These are phyloP conservation scores for Coecobrya sp. DNA, from an alignment of 2,888 invertebrate species.

Conservation along the genomic window DNA sequence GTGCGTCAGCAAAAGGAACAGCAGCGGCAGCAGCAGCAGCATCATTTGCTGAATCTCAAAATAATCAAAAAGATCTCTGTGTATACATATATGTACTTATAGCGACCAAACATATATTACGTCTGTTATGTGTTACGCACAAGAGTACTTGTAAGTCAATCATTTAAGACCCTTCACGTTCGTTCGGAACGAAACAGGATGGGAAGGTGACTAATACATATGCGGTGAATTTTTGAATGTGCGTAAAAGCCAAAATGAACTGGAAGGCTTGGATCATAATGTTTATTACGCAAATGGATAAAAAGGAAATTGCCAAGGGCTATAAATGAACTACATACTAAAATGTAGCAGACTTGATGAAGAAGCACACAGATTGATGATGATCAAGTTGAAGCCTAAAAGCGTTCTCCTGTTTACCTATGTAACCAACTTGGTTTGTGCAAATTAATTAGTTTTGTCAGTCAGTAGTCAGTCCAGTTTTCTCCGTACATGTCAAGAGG, in stretches of 20 bases:
- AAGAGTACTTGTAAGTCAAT: conserved; percentile 19
- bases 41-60: conserved; percentile 44
- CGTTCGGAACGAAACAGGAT: background rate
- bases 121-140: background rate
- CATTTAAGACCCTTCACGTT: background rate
- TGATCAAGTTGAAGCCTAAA: background rate
- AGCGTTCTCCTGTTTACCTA: background rate
- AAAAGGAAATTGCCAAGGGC: conserved; percentile 35
- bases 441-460: background rate
- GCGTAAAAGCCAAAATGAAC: conserved; percentile 32
- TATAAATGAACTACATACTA: background rate
- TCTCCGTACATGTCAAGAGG: no score
- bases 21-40: conserved; percentile 34
- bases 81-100: background rate
- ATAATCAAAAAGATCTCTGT: conserved; percentile 9
- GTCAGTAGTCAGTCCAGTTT: no score
- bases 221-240: conserved; percentile 23
- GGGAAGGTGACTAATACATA: background rate
- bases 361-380: background rate
- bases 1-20: conserved; percentile 77
- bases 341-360: background rate
- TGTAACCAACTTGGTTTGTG: background rate
- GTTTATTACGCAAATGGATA: conserved; percentile 31
- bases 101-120: background rate
- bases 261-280: conserved; percentile 10